Evolutionary conservation across 2,113 vertebrate genomes (phyloP).

Genomic region (Eonycteris spelaea): DNA sequence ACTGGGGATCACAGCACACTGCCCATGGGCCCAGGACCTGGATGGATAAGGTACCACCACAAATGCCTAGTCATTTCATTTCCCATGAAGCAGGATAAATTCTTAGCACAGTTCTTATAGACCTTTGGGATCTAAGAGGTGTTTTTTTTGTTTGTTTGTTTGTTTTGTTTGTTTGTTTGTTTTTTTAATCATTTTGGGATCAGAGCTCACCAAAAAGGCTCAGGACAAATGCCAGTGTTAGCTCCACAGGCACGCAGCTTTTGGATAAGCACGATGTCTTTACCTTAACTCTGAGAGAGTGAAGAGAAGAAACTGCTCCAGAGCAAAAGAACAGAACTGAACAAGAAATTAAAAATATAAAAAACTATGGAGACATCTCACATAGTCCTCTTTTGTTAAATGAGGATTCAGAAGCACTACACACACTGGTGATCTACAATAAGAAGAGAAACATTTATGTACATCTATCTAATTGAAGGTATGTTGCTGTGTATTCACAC

Average conservation of each 20-base stretch:
- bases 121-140: neutral
- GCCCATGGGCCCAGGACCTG: neutral
- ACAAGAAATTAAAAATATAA: neutral
- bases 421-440: neutral
- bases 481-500: neutral
- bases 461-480: neutral
- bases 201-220: neutral
- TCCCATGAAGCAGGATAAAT: fast-evolving
- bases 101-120: neutral
- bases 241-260: neutral
- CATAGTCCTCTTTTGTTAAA: neutral
- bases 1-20: neutral
- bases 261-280: neutral
- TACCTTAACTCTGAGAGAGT: neutral
- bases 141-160: neutral
- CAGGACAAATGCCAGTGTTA: neutral
- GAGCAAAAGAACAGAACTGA: neutral
- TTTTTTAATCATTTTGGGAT: neutral
- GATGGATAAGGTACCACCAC: neutral
- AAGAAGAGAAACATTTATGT: neutral
- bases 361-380: neutral
- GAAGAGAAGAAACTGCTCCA: neutral
- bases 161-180: too few relatives aligned
- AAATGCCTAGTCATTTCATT: too few relatives aligned
- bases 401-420: neutral